Evolutionary conservation across 1,140 invertebrate species (phyloP).

Genomic region (Neuroterus valhalla): DNA sequence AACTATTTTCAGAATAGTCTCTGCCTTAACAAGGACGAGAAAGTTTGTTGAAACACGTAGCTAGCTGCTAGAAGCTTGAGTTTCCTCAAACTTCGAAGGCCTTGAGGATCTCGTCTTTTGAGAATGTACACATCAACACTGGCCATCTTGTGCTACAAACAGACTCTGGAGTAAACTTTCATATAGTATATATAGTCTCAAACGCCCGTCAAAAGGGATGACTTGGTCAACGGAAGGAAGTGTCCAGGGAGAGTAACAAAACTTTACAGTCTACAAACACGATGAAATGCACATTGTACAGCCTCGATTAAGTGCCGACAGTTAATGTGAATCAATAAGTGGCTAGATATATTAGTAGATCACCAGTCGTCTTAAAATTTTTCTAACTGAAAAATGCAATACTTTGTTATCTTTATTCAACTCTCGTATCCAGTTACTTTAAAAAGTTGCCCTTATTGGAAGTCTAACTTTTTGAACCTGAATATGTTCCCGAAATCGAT

Average conservation of each 20-base stretch:
- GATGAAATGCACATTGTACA: background rate
- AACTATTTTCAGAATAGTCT: constrained; percentile 10
- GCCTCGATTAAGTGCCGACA: no score
- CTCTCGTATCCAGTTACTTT: no score
- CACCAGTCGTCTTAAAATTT: no score
- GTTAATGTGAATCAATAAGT: no score
- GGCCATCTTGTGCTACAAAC: constrained; percentile 22
- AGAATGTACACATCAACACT: background rate
- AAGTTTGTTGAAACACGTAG: background rate
- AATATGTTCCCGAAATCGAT: no score
- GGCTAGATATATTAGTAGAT: no score
- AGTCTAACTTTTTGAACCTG: no score
- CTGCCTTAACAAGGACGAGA: background rate
- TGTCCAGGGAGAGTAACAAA: background rate
- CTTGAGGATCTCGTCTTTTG: constrained; percentile 10
- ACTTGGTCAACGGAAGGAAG: background rate
- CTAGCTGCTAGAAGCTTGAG: background rate
- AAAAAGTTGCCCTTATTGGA: no score
- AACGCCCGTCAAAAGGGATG: background rate
- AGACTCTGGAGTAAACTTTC: background rate
- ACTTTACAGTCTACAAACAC: constrained; percentile 2
- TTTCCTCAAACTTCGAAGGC: constrained; percentile 14
- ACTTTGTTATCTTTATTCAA: no score
- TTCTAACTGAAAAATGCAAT: no score
- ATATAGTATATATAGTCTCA: background rate